phyloP scores from a whole-genome alignment of 2,888 invertebrate genomes.

The Drosophila mulleri region DNA sequence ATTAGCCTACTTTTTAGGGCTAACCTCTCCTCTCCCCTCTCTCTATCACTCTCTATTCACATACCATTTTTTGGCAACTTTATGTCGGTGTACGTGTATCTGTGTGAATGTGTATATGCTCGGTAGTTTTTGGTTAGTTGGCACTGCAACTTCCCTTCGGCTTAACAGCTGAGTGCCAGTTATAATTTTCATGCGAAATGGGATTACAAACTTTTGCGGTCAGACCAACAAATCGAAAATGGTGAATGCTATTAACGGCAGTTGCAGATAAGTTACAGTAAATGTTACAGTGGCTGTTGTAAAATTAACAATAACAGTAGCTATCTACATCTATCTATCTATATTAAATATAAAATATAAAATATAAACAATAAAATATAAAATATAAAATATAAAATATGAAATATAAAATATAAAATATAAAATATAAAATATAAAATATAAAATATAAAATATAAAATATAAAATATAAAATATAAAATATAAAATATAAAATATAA shows the following conservation, averaged over 20 bases:
- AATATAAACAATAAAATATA: too few relatives aligned
- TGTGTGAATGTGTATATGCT: conserved; percentile 33
- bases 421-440: too few relatives aligned
- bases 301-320: background rate
- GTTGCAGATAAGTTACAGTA: background rate
- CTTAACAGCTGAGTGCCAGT: conserved; percentile 37
- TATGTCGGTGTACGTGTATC: conserved; percentile 19
- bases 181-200: conserved; percentile 71
- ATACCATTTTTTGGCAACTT: conserved; percentile 46
- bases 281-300: background rate
- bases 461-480: too few relatives aligned
- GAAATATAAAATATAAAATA: background rate
- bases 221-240: conserved; percentile 39
- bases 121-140: conserved; percentile 32
- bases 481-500: too few relatives aligned
- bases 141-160: conserved; percentile 30
- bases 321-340: too few relatives aligned
- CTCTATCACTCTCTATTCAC: background rate
- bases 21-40: background rate
- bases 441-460: too few relatives aligned
- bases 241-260: conserved; percentile 1
- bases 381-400: too few relatives aligned
- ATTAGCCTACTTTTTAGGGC: conserved; percentile 74
- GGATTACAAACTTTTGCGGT: conserved; percentile 73
- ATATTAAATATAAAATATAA: too few relatives aligned